Evolutionary conservation across 2,113 vertebrate species (phyloP), one percentile per base, ranked within the genome.

Genomic region (Rhodinocichla rosea): DNA sequence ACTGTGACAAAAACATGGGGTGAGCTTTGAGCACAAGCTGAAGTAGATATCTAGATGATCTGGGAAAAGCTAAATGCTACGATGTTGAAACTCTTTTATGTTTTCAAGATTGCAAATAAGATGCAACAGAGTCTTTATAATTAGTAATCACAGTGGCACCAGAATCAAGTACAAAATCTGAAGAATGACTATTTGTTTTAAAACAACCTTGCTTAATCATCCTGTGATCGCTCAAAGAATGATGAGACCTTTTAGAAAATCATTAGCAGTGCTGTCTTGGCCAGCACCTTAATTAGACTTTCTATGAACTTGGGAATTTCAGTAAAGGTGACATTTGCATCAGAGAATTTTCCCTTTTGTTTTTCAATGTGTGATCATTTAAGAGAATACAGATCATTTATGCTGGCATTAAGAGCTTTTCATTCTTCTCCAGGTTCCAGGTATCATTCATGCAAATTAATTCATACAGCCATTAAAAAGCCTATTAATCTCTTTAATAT

Each of bases 171-270:
- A 70, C 55, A 71, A 93, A 93, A 94, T 7, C 45, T 83, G 63
- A 90, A 88, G 79, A 93, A 95, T 60, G 17, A 63, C 85, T 95
- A 90, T 92, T 96, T 97, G 73, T 96, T 96, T 94, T 94, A 95
- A 94, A 95, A 94, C 83, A 94, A 78, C 52, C 76, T 94, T 96
- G 60, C 69, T 93, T 95, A 96, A 97, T 95, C 90, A 93, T 92
- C 85, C 47, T 50, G 23, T 88, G 79, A 90, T 93, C 7, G 0
- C 52, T 90, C 39, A 78, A 81, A 96, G 90, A 96, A 86, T 89
- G 85, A 95, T 95, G 94, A 96, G 94, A 97, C 93, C 79, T 96
- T 96, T 96, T 88, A 95, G 80, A 94, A 97, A 94, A 96, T 94
- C 92, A 95, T 93, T 96, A 96, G 64, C 56, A 60, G n/a, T 59